Base-by-base conservation (phyloP, 2,113 vertebrate genomes). In the Chiloscyllium plagiosum region DNA sequence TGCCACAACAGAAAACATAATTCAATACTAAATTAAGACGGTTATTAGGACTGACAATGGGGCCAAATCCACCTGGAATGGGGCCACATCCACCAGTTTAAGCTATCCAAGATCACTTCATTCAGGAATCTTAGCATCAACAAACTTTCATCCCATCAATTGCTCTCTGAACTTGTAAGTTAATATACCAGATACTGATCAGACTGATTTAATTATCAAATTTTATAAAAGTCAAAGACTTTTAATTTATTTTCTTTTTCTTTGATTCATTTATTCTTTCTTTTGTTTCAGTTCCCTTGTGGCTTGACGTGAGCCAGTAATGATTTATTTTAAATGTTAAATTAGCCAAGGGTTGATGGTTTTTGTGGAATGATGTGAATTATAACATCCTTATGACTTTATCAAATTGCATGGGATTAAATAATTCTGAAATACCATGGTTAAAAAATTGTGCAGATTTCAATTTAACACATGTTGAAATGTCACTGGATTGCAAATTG, bases 251-350 rank as follows among this genome's bases (percentile, higher is more conserved):
- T 72, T 29, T 20, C 20, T 69, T 69, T 20, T 69, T 69, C 20
- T 4, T 69, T 69, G 68, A 69, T 69, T 69, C 17, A 8, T 69
- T 47, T 42, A 52, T 6, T 52, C 47, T 12, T 87, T 50, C 42
- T 86, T 87, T 13, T 10, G 85, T 22, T 87, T 26, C 42, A 89
- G 52, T 50, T 89, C 50, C 50, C 26, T 13, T 4, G 26, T 29
- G 12, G 56, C 13, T 89, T 33, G 86, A 33, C 24, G 12, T 17
- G 0, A 52, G 3, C 86, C 26, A 56, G 86, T 15, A 61, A 89
- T 56, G 56, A 89, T 89, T 89, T 89, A 89, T 89, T 89, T 89
- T 89, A 56, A 89, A 89, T 89, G 86, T 61, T 56, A 89, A 89
- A 56, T 89, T 89, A 89, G 86, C 47, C 13, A 12, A 89, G 10